Evolutionary conservation across 2,888 invertebrate genomes (phyloP).

Genomic region (Brachypalpus laphriformis): DNA sequence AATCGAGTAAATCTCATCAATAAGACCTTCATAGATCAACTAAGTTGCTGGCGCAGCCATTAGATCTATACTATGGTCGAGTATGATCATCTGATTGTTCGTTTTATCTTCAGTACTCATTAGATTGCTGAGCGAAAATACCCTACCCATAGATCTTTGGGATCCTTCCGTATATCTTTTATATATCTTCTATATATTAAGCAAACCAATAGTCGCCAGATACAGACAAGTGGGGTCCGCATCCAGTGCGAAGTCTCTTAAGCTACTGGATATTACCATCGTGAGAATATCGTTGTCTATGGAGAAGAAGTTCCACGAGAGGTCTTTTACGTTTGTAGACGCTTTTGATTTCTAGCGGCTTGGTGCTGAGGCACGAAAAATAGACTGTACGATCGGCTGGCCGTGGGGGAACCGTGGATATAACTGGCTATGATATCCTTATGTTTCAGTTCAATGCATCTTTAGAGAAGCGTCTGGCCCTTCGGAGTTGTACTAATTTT

Average conservation of each 20-base stretch:
- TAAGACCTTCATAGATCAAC: constrained; percentile 97
- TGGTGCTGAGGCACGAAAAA: constrained; percentile 96
- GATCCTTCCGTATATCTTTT: constrained; percentile 94
- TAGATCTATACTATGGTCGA: constrained; percentile 96
- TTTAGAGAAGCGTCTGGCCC: constrained; percentile 84
- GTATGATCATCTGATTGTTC: constrained; percentile 92
- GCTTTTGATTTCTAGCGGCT: constrained; percentile 91
- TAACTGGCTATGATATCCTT: constrained; percentile 94
- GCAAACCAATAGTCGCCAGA: constrained; percentile 93
- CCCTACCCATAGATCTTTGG: constrained; percentile 96
- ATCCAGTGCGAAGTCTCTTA: constrained; percentile 93
- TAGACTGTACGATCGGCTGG: constrained; percentile 90
- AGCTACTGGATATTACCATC: constrained; percentile 93
- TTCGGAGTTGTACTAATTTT: constrained; percentile 88
- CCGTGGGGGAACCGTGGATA: constrained; percentile 80
- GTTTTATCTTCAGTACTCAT: constrained; percentile 86
- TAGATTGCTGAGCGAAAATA: constrained; percentile 89
- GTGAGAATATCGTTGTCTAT: constrained; percentile 96
- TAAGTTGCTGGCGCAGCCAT: constrained; percentile 96
- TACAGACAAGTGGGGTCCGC: constrained; percentile 95
- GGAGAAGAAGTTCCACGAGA: constrained; percentile 94
- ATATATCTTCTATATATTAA: no score
- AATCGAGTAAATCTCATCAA: constrained; percentile 97
- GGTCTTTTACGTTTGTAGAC: constrained; percentile 92
- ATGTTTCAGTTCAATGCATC: constrained; percentile 90